A percentile compares a stretch with the other conserved stretches of the same genome.
Conservation (phyloP, 2,113 vertebrate species). For the Halcyon malimbica region DNA sequence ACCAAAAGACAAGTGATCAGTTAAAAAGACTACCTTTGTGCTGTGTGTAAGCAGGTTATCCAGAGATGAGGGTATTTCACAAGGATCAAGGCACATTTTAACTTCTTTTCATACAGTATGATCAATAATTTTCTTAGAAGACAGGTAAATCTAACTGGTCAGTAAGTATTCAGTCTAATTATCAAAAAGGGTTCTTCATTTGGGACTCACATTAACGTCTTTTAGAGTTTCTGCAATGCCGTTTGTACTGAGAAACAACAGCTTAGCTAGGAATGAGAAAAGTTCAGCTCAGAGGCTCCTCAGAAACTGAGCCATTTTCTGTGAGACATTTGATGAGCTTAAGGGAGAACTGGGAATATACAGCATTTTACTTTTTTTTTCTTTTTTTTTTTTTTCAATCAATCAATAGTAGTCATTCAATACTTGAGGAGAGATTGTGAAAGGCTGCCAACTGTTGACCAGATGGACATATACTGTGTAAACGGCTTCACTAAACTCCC, state of each 20-base stretch:
- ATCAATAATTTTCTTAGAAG: not conserved
- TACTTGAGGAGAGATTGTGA: not conserved
- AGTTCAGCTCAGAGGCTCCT: not conserved
- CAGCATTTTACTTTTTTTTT: not conserved
- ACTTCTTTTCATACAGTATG: not conserved
- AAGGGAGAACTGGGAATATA: not conserved
- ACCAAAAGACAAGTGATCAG: not conserved
- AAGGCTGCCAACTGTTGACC: not conserved
- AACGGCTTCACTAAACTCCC: not conserved
- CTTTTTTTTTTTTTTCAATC: not conserved
- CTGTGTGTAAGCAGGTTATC: not conserved
- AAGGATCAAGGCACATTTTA: not conserved
- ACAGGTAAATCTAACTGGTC: not conserved
- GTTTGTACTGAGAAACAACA: not conserved
- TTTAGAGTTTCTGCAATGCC: not conserved
- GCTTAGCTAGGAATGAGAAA: not conserved
- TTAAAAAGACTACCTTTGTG: not conserved
- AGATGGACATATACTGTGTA: not conserved
- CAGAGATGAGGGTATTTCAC: not conserved
- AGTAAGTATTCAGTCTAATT: not conserved
- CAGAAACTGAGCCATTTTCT: not conserved
- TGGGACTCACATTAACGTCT: not conserved
- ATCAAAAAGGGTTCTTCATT: not conserved
- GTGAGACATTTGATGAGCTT: not conserved
- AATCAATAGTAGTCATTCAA: not conserved